Evolutionary conservation across 2,888 invertebrate species (phyloP), one percentile per base, ranked within the genome.

Genomic region (Galerucella pusilla): DNA sequence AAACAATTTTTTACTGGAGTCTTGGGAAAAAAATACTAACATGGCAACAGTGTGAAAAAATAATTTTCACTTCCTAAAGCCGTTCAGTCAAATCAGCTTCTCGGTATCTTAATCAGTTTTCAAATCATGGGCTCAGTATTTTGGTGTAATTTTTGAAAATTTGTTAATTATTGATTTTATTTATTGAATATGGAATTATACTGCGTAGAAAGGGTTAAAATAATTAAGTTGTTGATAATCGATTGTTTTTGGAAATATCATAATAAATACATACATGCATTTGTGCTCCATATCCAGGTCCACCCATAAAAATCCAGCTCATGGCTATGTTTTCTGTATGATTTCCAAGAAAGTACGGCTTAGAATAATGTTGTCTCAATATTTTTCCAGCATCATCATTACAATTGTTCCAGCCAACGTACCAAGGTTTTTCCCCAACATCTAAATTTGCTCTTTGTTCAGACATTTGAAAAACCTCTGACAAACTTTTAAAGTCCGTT

Each of bases 301-400:
- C 96, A 1, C 98, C 98, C 94, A 98, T 98, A 86, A 98, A 98
- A 81, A 98, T 94, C 98, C 98, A 98, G 87, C 97, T 97, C 0
- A 96, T 92, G 77, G 94, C 94, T 83, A 96, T 95, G 83, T 94
- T 95, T 87, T 98, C 97, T 0, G 98, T 94, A 0, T 92, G 92
- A 52, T 88, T 88, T 0, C 98, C 97, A 68, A 98, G 89, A 87
- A 98, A 98, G 85, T 98, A 97, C 0, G 98, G 98, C 49, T 93
- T 89, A 1, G 89, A 88, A 86, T 97, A 97, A 85, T 96, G 95
- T 71, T 91, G 86, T 65, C 97, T 90, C 71, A 98, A 89, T 60
- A 91, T 89, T 82, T 93, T 91, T 0, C 96, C 95, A 71, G 95
- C 95, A 64, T 91, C 91, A 46, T 94, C 93, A 85, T 97, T 94